Percentiles rank a stretch among this genome's conserved stretches.
Conservation (phyloP, 2,888 invertebrate genomes). For the Plemyria rubiginata region DNA sequence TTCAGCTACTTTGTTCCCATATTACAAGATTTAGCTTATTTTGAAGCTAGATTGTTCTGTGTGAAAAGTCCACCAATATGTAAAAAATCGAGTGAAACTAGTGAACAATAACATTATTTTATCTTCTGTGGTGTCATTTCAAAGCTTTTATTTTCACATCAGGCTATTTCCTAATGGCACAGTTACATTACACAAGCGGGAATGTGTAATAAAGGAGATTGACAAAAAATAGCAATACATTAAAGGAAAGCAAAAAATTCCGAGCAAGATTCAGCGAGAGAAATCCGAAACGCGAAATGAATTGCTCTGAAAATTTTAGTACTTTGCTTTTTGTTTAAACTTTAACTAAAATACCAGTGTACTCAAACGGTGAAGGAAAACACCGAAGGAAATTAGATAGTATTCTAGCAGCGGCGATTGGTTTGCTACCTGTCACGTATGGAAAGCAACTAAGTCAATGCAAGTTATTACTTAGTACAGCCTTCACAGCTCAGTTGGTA, state of each 20-base stretch:
- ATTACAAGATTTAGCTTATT: too few species aligned
- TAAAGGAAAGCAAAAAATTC: conserved; percentile 31
- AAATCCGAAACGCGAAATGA: conserved; percentile 24
- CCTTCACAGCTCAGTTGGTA: too few species aligned
- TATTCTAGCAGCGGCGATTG: too few species aligned
- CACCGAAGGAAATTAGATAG: too few species aligned
- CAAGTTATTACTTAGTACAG: too few species aligned
- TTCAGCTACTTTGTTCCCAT: too few species aligned
- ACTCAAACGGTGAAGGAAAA: too few species aligned
- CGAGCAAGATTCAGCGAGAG: conserved; percentile 18
- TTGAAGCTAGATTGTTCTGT: too few species aligned
- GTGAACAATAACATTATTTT: not conserved
- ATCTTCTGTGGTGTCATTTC: conserved; percentile 12
- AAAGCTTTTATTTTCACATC: conserved; percentile 35
- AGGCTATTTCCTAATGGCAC: conserved; percentile 36
- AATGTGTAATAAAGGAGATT: conserved; percentile 44
- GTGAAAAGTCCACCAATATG: too few species aligned
- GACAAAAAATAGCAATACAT: conserved; percentile 44
- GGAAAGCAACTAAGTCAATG: too few species aligned
- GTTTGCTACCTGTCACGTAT: too few species aligned
- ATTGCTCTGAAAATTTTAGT: conserved; percentile 28
- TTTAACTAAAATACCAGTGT: not conserved
- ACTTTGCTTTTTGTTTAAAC: not conserved
- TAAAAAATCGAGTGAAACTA: too few species aligned
- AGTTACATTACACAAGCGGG: conserved; percentile 38